Base-by-base conservation (phyloP, 2,797 vertebrate genomes). In the Glossophaga mutica region DNA sequence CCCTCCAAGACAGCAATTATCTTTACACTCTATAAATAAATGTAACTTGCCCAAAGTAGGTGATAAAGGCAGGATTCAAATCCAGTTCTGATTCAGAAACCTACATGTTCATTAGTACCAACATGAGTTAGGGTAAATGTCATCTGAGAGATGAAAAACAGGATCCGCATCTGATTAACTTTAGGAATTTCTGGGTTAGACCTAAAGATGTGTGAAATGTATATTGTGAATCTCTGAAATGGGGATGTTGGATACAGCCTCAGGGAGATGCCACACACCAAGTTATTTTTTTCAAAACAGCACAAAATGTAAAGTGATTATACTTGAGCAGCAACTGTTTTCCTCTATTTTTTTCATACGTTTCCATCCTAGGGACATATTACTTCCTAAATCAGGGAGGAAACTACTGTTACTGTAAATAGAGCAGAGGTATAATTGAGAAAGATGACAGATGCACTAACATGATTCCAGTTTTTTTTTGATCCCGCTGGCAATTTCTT, bases 381-480 rank as follows among this genome's bases (percentile, higher is more conserved):
- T 71, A 91, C 19, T 93, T 91, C 73, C 87, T 94, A 94, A 68
- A 85, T 21, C 26, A 16, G 32, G 24, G 7, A 11, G 5, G 6
- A 62, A 87, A 59, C n/a, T 52, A 70, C 42, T 37, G 6, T 77
- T 93, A 70, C 46, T 91, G 82, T 62, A 94, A 46, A 32, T 34
- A 3, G 37, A 77, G 68, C 3, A 68, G 48, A 86, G 29, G 7
- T 52, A 79, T 65, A 83, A 92, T 11, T 46, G 42, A n/a, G 95
- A 97, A 93, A 76, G 82, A 73, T 19, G 22, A 32, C 73, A 84
- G 71, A 67, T 62, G 90, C 74, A 98, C 99, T 98, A 97, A 99
- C 99, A 0, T 99, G 99, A 98, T 99, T 99, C 99, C 99, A 99
- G 98, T 99, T 99, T 98, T 99, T 99, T 98, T 99, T 99, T 14